Conservation (phyloP, 2,797 vertebrate genomes). For the Uromys caudimaculatus region DNA sequence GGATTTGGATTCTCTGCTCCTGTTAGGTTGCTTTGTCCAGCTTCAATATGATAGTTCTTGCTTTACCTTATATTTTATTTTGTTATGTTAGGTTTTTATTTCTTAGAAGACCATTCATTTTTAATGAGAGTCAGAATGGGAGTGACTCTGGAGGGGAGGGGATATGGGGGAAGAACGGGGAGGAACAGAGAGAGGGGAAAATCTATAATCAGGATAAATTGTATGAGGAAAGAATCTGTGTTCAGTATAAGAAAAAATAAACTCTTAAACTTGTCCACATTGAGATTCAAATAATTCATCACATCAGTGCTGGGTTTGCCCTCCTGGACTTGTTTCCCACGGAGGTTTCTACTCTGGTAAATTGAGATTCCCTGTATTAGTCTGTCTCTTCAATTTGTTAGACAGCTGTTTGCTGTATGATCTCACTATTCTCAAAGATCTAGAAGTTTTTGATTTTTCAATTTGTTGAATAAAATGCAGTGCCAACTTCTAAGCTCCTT, state of each 20-base stretch:
- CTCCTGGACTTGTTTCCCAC: background rate
- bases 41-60: background rate
- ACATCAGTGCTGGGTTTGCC: background rate
- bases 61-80: background rate
- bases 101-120: background rate
- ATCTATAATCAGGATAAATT: background rate
- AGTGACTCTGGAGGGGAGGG: background rate
- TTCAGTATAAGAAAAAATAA: background rate
- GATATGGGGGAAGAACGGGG: too few species aligned
- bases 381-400: background rate
- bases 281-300: background rate
- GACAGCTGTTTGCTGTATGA: background rate
- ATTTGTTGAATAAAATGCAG: background rate
- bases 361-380: background rate
- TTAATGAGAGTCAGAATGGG: background rate
- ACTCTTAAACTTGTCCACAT: background rate
- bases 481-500: background rate
- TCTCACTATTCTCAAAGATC: background rate
- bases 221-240: background rate
- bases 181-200: background rate
- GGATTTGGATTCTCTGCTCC: background rate
- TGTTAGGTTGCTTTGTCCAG: background rate
- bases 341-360: background rate
- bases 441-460: constrained; percentile 7
- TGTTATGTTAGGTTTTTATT: background rate